These are phyloP conservation scores for Dynastes tityus DNA, from an alignment of 2,888 invertebrate genomes.

Conservation along the genomic window DNA sequence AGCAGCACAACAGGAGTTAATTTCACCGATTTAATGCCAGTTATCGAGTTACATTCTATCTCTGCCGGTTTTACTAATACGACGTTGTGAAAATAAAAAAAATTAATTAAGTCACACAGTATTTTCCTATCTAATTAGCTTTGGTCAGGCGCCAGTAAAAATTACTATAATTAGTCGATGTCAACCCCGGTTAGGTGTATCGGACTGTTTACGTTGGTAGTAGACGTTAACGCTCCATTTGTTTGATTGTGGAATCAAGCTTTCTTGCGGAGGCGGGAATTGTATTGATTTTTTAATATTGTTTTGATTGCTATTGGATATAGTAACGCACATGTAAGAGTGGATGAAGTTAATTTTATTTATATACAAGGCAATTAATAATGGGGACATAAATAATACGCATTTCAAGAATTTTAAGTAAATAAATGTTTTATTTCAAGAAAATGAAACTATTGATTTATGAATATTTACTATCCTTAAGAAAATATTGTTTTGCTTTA, in stretches of 20 bases:
- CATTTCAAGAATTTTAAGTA: no score
- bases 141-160: constrained; percentile 55
- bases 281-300: constrained; percentile 26
- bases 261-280: constrained; percentile 14
- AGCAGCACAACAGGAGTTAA: constrained; percentile 18
- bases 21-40: constrained; percentile 44
- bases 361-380: no score
- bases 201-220: constrained; percentile 11
- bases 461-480: no score
- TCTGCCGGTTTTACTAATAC: constrained; percentile 5
- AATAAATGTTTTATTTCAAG: no score
- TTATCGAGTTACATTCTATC: constrained; percentile 33
- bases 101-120: constrained; percentile 47
- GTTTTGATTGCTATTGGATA: not conserved
- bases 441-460: no score
- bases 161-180: constrained; percentile 55
- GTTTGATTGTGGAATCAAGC: constrained; percentile 28
- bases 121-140: constrained; percentile 35
- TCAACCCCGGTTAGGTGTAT: constrained; percentile 31
- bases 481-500: no score
- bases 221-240: constrained; percentile 33
- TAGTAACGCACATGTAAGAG: not conserved
- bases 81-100: constrained; percentile 54
- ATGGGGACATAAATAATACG: no score
- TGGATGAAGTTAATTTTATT: no score